A percentile compares a stretch with the other conserved stretches of the same genome.
Conservation (phyloP, 2,113 vertebrate species). For the Calyptomena viridis region DNA sequence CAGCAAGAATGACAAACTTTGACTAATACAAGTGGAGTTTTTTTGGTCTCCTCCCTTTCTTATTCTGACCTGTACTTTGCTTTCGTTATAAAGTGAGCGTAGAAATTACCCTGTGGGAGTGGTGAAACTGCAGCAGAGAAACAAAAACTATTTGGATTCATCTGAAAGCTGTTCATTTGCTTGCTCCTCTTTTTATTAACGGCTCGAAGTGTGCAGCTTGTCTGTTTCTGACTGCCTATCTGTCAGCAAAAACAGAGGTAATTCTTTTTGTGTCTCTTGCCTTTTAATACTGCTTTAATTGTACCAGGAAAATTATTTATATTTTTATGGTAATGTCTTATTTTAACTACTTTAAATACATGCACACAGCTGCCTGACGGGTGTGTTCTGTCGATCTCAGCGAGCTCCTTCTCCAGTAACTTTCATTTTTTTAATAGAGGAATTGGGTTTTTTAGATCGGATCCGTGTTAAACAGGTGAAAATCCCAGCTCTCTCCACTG, state of each 20-base stretch:
- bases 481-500: background rate
- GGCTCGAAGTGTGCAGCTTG: constrained; percentile 1
- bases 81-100: constrained; percentile 68
- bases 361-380: background rate
- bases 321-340: background rate
- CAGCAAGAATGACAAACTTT: background rate
- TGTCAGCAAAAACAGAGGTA: constrained; percentile 31
- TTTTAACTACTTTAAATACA: background rate
- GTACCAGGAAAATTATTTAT: background rate
- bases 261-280: background rate
- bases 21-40: background rate
- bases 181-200: constrained; percentile 51
- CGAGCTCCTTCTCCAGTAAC: background rate
- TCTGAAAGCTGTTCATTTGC: constrained; percentile 32
- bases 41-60: constrained; percentile 58
- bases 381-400: background rate
- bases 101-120: constrained; percentile 60
- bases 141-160: constrained; percentile 58
- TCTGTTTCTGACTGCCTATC: constrained; percentile 14
- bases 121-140: constrained; percentile 63
- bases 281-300: background rate
- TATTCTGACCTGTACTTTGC: constrained; percentile 70
- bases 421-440: background rate
- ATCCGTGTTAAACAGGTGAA: background rate
- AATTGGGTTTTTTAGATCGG: background rate